phyloP scores from a whole-genome alignment of 2,797 vertebrate genomes.

The Siniperca undulata region DNA sequence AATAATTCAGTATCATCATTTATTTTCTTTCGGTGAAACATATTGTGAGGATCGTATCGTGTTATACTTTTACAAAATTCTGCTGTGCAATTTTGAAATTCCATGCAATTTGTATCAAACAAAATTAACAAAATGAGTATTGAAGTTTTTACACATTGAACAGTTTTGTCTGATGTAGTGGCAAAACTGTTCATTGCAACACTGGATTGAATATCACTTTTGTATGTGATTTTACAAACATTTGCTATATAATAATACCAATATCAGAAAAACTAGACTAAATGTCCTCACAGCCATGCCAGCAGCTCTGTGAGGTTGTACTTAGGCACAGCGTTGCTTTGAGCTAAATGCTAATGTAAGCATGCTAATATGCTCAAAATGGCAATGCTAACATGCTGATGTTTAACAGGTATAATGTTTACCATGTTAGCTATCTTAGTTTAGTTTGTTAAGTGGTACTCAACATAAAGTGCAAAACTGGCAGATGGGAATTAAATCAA shows the following conservation, averaged over 20 bases:
- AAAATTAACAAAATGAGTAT: background rate
- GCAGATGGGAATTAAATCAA: too few relatives aligned
- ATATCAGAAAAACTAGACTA: background rate
- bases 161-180: too few relatives aligned
- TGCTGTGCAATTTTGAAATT: background rate
- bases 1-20: constrained; percentile 7
- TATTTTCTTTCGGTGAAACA: background rate
- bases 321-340: background rate
- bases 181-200: background rate
- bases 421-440: too few relatives aligned
- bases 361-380: background rate
- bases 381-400: background rate
- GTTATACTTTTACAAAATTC: background rate
- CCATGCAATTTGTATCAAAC: too few relatives aligned
- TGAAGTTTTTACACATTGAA: background rate
- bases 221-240: background rate
- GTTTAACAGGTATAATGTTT: background rate
- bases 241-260: background rate
- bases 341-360: background rate
- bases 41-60: background rate
- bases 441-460: background rate
- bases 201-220: background rate
- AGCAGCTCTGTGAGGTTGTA: background rate
- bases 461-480: background rate
- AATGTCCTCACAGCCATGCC: background rate